phyloP scores from a whole-genome alignment of 2,888 invertebrate genomes.

The Rotaria magnacalcarata region DNA sequence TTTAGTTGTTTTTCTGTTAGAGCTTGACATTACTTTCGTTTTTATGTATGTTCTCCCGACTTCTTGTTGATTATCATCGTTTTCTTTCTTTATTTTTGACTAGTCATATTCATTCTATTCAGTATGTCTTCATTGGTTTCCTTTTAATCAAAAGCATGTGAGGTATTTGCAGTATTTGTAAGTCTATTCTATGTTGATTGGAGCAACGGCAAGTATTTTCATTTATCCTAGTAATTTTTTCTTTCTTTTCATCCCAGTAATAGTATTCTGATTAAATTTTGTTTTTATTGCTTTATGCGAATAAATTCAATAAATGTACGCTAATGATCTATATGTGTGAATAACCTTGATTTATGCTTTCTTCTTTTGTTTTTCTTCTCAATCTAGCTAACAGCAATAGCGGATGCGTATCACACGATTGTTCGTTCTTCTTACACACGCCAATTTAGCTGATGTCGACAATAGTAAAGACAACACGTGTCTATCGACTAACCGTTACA shows the following conservation, averaged over 20 bases:
- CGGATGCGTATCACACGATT: neutral
- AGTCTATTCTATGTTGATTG: neutral
- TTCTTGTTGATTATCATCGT: neutral
- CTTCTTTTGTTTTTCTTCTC: neutral
- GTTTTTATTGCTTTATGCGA: neutral
- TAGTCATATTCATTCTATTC: neutral
- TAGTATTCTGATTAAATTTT: neutral
- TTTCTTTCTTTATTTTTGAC: neutral
- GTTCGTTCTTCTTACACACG: neutral
- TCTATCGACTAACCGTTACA: neutral
- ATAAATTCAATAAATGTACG: neutral
- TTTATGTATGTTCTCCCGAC: neutral
- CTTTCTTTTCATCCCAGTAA: neutral
- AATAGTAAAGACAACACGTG: neutral
- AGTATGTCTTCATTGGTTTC: neutral
- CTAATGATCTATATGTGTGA: neutral
- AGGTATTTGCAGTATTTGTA: neutral
- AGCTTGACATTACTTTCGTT: neutral
- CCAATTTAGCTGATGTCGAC: neutral
- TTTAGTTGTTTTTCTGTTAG: neutral
- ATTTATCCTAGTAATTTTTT: neutral
- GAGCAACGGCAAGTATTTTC: neutral
- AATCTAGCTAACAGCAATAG: neutral
- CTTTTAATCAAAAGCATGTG: slow-evolving; percentile 7
- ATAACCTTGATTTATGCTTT: neutral